Conservation (phyloP, 2,888 invertebrate genomes). For the Orthonevra nobilis region DNA sequence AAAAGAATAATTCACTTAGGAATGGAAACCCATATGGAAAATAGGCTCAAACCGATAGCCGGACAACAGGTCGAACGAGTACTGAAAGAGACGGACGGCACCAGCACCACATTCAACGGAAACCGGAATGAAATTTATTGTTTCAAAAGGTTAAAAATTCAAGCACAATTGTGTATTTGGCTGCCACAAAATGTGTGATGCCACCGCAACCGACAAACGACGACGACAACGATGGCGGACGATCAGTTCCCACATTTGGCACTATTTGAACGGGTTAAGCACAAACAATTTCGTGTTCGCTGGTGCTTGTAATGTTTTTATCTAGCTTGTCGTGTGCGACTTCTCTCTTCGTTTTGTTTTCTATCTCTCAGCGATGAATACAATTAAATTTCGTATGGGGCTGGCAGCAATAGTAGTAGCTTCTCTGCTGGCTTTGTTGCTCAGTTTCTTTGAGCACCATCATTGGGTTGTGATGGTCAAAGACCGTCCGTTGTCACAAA, state of each 20-base stretch:
- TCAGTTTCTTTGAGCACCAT: conserved; percentile 42
- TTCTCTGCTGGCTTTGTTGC: conserved; percentile 28
- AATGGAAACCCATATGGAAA: conserved; percentile 49
- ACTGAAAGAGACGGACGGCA: conserved; percentile 5
- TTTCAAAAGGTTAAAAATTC: conserved; percentile 46
- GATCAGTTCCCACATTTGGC: conserved; percentile 54
- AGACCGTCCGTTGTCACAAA: conserved; percentile 22
- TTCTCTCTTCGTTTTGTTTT: conserved; percentile 12
- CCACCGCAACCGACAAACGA: conserved; percentile 27
- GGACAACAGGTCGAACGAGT: conserved; percentile 55
- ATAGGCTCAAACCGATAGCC: conserved; percentile 42
- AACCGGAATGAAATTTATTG: conserved; percentile 60
- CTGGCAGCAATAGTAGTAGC: conserved; percentile 38
- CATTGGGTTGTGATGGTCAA: conserved; percentile 37
- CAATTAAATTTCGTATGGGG: conserved; percentile 53
- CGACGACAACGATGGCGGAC: too few relatives aligned
- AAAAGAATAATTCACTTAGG: conserved; percentile 29
- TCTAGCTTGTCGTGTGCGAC: conserved; percentile 24
- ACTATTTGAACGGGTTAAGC: conserved; percentile 57
- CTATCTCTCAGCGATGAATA: conserved; percentile 53
- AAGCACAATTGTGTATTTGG: neutral
- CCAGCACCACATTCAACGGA: conserved; percentile 18
- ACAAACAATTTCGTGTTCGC: conserved; percentile 41
- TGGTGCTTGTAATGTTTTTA: too few relatives aligned
- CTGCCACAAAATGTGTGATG: conserved; percentile 18